Base-by-base conservation (phyloP, 2,797 vertebrate genomes). In the Anguilla anguilla region DNA sequence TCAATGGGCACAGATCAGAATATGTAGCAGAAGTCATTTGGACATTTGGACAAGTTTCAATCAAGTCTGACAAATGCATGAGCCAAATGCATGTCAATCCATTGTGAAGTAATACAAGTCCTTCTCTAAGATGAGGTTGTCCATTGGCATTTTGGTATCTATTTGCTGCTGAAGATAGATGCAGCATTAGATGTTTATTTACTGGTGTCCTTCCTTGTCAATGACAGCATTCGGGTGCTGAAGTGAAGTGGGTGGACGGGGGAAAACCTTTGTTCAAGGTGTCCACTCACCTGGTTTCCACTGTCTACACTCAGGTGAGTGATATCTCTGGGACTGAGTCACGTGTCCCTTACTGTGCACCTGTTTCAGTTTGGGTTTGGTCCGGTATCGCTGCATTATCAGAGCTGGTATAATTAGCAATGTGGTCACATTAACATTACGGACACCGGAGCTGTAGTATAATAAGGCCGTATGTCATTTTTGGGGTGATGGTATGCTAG, bases 161-260 rank as follows among this genome's bases (percentile, higher is more conserved):
- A 9, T 46, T 81, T 81, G 43, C 15, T 2, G 35, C 55, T 61
- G 2, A 49, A 72, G n/a, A 35, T 72, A 15, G 10, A 35, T 13
- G 28, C 13, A 43, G 35, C 17, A 19, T 39, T 5, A 39, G 74
- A 43, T 43, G 17, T 46, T 49, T 81, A n/a, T 49, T 81, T 1
- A 81, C 43, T 49, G 77, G 39, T n/a, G 43, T 49, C 3, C 22
- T 77, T 19, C 43, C 25, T 11, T 85, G 22, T 35, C 10, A 22
- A 79, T 91, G 92, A 49, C 94, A 99, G 98, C 97, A 99, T 93
- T 97, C 96, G 11, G 96, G 97, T 87, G 95, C 97, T 39, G 98
- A 99, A 94, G 95, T 99, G 39, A 99, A 98, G 91, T 99, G 98
- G 98, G 98, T 99, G 0, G 98, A 99, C 74, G 98, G 98, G 94